phyloP scores from a whole-genome alignment of 64 coral and sea anemone genomes.

The Pocillopora verrucosa region DNA sequence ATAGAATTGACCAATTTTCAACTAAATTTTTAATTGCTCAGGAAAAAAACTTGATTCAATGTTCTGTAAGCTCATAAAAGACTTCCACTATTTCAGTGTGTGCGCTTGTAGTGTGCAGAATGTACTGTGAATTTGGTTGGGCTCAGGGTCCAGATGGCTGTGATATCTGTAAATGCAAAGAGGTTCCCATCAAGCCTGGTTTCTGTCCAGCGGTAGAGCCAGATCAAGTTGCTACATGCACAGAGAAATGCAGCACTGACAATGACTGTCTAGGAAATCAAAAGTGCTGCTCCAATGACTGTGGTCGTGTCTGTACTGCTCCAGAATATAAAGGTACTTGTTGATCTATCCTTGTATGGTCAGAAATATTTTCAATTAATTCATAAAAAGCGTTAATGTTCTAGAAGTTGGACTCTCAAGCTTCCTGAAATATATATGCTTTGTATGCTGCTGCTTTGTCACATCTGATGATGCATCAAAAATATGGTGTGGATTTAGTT shows the following conservation, averaged over 20 bases:
- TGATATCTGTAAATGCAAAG: slow-evolving; percentile 51
- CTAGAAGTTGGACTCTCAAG: too few relatives aligned
- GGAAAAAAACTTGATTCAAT: background rate
- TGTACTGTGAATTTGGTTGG: slow-evolving; percentile 88
- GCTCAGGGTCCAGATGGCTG: slow-evolving; percentile 64
- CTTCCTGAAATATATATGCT: too few relatives aligned
- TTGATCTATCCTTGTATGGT: background rate
- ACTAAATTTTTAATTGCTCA: background rate
- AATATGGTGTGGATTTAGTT: too few relatives aligned
- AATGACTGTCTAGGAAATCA: slow-evolving; percentile 47
- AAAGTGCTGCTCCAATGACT: slow-evolving; percentile 73
- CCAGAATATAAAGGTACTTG: slow-evolving; percentile 64
- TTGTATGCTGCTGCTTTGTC: too few relatives aligned
- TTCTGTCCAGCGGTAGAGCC: slow-evolving; percentile 40
- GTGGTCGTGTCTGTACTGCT: slow-evolving; percentile 38
- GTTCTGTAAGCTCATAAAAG: too few relatives aligned
- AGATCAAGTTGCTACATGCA: background rate
- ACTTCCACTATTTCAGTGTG: slow-evolving; percentile 55
- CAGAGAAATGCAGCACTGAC: slow-evolving; percentile 43
- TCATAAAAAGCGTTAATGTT: too few relatives aligned
- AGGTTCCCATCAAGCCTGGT: slow-evolving; percentile 49
- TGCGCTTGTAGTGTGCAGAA: slow-evolving; percentile 53
- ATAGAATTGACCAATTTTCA: background rate
- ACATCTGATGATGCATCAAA: too few relatives aligned
- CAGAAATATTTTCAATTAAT: too few relatives aligned